Base-by-base conservation (phyloP, 2,888 invertebrate genomes). In the Cantharis rustica region DNA sequence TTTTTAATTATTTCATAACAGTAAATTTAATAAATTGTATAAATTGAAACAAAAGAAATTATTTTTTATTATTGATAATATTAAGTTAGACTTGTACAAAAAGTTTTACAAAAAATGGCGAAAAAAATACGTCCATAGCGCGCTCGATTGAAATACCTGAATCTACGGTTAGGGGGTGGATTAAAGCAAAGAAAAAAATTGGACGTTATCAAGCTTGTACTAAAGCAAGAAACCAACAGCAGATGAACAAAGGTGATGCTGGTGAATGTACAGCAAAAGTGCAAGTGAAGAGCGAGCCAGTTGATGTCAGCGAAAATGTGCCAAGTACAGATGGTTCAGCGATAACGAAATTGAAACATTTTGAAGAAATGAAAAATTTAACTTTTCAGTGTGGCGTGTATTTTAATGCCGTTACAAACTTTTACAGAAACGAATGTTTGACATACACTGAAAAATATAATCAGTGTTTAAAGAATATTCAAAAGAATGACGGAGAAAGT, bases 361-460 rank as follows among this genome's bases (percentile, higher is more conserved):
- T n/a, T 2, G 1, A 7, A n/a, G 9, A 47, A 47, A n/a, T 0
- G n/a, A 7, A 3, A 9, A n/a, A 7, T n/a, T n/a, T 7, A n/a
- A 0, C 2, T n/a, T n/a, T 7, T n/a, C n/a, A n/a, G 5, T n/a
- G 7, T n/a, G 1, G 1, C 5, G n/a, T n/a, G 11, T 47, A 47
- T 7, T 47, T 47, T n/a, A n/a, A 7, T n/a, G 7, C n/a, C 2
- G 47, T n/a, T 7, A n/a, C 47, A 7, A 2, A 47, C 7, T 47
- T 2, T 47, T 47, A 47, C n/a, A 0, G 1, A 7, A n/a, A n/a
- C 5, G 1, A 47, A 2, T 1, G 1, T n/a, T 0, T n/a, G 0
- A 7, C 1, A 2, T 47, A 47, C 9, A 47, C n/a, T 5, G 47
- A 47, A n/a, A n/a, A 7, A 7, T 47, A n/a, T 47, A 47, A 47